Evolutionary conservation across 37 sponge, comb jelly and placozoan species (phyloP), one percentile per base, ranked within the genome.

Genomic region (Ianthella basta): DNA sequence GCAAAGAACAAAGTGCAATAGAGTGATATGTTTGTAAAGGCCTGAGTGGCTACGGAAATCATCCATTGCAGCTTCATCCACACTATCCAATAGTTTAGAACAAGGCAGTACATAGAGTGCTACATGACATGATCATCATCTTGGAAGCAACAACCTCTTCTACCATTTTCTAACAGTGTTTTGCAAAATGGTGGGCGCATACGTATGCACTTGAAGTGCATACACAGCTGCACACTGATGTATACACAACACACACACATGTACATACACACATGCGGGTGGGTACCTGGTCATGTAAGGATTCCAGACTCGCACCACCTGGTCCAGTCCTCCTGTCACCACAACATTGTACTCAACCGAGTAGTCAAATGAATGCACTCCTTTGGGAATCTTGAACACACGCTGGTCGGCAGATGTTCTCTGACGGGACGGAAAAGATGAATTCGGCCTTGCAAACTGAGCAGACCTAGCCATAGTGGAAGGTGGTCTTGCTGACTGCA

Each of bases 281-380:
- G n/a, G n/a, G n/a, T n/a, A 89, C 93, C 59, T 88, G 57, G 88
- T 88, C n/a, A 96, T 81, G 60, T 90, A 96, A 10, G 96, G 96
- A 66, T 96, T 96, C 96, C 96, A 96, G 33, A 92, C 82, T 56
- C 93, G 32, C 67, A 96, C 78, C 25, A 92, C 40, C 35, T 88
- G 88, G 79, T 96, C 96, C 86, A 85, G 80, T 4, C 98, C 94
- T 60, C 98, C 98, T 16, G 98, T 97, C 29, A 91, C 98, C 40
- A 97, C 16, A 2, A 87, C 66, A n/a, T 95, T 97, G 81, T 95
- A 69, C 56, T 60, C 60, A 30, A 89, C 59, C 32, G 91, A 93
- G 60, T 86, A 97, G 80, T 88, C 94, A 72, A 95, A 89, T 1
- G 93, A 86, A 34, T 89, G 86, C 25, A 91, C 88, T 55, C 96